These are phyloP conservation scores for Parnassius apollo DNA, from an alignment of 2,888 invertebrate genomes.

Conservation along the genomic window DNA sequence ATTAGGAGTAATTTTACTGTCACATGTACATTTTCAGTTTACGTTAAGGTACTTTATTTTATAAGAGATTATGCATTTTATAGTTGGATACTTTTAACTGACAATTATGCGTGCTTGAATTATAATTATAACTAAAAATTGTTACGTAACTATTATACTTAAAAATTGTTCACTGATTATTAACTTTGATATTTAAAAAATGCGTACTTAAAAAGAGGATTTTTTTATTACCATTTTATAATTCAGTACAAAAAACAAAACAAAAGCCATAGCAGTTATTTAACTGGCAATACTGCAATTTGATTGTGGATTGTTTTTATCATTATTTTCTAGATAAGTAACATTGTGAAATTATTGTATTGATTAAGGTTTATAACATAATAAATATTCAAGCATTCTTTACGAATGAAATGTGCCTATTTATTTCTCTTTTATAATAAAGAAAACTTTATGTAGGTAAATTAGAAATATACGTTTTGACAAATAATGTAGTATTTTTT, in stretches of 20 bases:
- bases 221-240: constrained; percentile 32
- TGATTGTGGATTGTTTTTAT: constrained; percentile 66
- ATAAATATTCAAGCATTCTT: constrained; percentile 58
- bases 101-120: constrained; percentile 28
- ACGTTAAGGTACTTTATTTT: constrained; percentile 32
- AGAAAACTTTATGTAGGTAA: constrained; percentile 64
- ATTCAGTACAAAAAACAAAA: constrained; percentile 68
- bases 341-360: constrained; percentile 59
- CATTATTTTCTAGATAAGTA: constrained; percentile 48
- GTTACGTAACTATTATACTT: neutral
- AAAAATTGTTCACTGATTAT: neutral
- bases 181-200: neutral
- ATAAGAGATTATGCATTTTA: constrained; percentile 40
- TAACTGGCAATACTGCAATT: constrained; percentile 61
- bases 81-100: constrained; percentile 37
- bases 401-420: constrained; percentile 74
- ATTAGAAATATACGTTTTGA: constrained; percentile 56
- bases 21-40: constrained; percentile 42
- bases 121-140: constrained; percentile 4
- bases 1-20: constrained; percentile 34
- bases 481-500: constrained; percentile 62
- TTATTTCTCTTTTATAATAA: constrained; percentile 68
- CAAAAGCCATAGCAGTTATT: constrained; percentile 62
- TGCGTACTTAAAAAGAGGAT: constrained; percentile 26
- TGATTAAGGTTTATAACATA: constrained; percentile 37